A percentile compares a stretch with the other conserved stretches of the same genome.
Conservation (phyloP, 1,140 invertebrate species). For the Eupristina koningsbergeri region DNA sequence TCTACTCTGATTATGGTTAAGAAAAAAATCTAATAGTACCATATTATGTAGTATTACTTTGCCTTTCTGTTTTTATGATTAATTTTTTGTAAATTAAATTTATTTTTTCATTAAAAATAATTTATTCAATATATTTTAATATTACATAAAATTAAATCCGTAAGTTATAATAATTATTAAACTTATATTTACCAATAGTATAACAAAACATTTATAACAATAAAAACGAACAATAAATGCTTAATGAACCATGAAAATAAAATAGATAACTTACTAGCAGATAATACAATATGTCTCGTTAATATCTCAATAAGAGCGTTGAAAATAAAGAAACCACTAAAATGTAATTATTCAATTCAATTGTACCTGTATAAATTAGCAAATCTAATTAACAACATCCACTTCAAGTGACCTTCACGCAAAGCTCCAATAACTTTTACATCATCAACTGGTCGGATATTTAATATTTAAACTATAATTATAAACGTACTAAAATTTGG, state of each 20-base stretch:
- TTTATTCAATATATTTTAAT: no score
- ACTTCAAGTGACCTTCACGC: not conserved
- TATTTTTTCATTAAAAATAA: no score
- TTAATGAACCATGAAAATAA: slow-evolving; percentile 31
- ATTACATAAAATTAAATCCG: no score
- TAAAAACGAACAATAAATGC: slow-evolving; percentile 14
- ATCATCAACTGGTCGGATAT: not conserved
- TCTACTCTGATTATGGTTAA: no score
- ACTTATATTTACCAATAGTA: no score
- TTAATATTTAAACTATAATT: not conserved
- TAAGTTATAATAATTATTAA: no score
- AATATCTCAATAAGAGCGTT: not conserved
- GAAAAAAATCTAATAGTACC: no score
- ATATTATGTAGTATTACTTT: no score
- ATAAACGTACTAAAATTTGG: no score
- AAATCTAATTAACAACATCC: slow-evolving; percentile 56
- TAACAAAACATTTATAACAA: not conserved
- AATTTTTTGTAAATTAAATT: no score
- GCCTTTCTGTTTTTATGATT: no score
- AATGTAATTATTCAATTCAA: slow-evolving; percentile 54
- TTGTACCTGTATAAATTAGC: slow-evolving; percentile 41
- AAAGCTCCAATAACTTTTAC: not conserved
- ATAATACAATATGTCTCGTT: slow-evolving; percentile 14
- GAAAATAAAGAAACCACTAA: not conserved
- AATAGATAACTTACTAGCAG: not conserved